A percentile compares a stretch with the other conserved stretches of the same genome.
Evolutionary conservation across 2,113 vertebrate genomes (phyloP).

Genomic region (Spea bombifrons): DNA sequence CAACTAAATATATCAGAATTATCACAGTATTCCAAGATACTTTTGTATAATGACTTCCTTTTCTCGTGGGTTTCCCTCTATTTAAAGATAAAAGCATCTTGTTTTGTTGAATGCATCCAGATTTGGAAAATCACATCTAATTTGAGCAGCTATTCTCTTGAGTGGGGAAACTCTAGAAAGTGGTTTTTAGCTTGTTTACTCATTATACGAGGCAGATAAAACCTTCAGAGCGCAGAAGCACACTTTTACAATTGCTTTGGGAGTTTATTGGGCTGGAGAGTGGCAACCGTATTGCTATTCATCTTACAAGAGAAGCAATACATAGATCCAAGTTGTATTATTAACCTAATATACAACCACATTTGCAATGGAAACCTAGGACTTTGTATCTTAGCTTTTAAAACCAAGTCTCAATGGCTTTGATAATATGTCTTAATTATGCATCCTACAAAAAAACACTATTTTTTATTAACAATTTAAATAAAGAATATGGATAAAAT

Average conservation of each 20-base stretch:
- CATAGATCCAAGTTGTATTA: no score
- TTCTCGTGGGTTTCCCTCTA: constrained; percentile 40
- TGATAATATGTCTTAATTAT: no score
- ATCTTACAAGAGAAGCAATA: constrained; percentile 5
- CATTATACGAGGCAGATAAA: constrained; percentile 43
- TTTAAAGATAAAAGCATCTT: constrained; percentile 48
- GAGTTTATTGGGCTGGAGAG: constrained; percentile 19
- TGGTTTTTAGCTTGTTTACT: constrained; percentile 46
- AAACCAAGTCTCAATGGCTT: no score
- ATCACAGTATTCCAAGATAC: constrained; percentile 23
- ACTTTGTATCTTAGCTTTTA: no score
- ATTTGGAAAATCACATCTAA: constrained; percentile 48
- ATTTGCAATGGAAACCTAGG: no score
- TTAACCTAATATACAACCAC: no score
- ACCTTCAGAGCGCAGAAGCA: constrained; percentile 36
- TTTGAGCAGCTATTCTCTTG: constrained; percentile 45
- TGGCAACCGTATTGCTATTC: constrained; percentile 14
- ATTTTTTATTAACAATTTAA: no score
- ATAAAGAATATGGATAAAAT: no score
- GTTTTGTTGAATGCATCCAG: constrained; percentile 42
- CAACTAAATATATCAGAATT: constrained; percentile 19
- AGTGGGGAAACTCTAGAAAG: constrained; percentile 39
- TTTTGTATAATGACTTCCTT: constrained; percentile 35
- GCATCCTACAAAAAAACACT: no score
- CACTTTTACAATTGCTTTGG: constrained; percentile 36